Percentiles rank a stretch among this genome's conserved stretches.
Evolutionary conservation across 2,888 invertebrate species (phyloP).

Genomic region (Macrophya alboannulata): DNA sequence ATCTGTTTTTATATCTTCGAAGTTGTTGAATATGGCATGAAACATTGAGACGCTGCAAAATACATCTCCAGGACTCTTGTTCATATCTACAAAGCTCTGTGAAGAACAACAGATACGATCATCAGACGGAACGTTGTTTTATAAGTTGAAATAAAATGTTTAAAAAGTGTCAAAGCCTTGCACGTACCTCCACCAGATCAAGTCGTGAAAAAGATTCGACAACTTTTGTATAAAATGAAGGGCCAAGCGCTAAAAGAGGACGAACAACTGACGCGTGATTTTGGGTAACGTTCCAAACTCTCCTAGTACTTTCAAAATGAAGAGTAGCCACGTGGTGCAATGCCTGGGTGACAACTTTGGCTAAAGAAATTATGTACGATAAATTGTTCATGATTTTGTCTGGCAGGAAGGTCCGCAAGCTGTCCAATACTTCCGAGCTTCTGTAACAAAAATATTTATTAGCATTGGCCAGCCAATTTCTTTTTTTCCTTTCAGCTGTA

Average conservation of each 20-base stretch:
- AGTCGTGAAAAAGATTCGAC: conserved; percentile 70
- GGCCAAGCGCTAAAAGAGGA: conserved; percentile 68
- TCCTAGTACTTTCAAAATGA: conserved; percentile 68
- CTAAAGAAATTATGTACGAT: conserved; percentile 70
- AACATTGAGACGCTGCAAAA: conserved; percentile 69
- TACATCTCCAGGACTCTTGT: conserved; percentile 62
- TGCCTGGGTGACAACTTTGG: conserved; percentile 68
- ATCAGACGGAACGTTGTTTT: background rate
- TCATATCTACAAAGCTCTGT: conserved; percentile 66
- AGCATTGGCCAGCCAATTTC: background rate
- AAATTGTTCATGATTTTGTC: conserved; percentile 68
- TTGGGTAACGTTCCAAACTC: conserved; percentile 68
- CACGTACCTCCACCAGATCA: conserved; percentile 67
- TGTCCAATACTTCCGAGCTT: conserved; percentile 71
- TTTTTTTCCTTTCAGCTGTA: background rate
- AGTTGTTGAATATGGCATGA: conserved; percentile 68
- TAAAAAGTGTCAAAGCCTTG: background rate
- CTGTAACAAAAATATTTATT: conserved; percentile 66
- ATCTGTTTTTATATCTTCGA: conserved; percentile 61
- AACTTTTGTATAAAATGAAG: conserved; percentile 68
- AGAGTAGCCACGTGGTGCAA: conserved; percentile 71
- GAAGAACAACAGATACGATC: conserved; percentile 15
- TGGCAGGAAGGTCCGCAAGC: conserved; percentile 67
- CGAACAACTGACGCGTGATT: conserved; percentile 68
- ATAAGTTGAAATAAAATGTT: background rate